These are phyloP conservation scores for Trogon surrucura DNA, from an alignment of 2,113 vertebrate species.

Conservation along the genomic window DNA sequence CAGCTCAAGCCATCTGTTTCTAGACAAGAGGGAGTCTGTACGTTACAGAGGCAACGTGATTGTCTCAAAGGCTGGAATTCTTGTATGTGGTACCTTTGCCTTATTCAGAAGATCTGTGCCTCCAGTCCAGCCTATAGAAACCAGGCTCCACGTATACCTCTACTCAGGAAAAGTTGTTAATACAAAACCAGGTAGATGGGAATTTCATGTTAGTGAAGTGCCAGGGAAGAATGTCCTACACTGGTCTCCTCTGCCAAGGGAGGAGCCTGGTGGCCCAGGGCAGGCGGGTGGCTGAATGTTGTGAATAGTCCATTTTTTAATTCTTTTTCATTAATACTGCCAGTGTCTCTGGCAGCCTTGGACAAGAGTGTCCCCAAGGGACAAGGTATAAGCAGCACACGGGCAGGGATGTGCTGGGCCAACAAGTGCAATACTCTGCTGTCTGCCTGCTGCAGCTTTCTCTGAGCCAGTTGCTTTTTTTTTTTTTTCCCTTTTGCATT, in stretches of 20 bases:
- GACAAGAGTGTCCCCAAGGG: background rate
- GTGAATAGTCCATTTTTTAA: background rate
- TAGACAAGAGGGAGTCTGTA: slow-evolving; percentile 13
- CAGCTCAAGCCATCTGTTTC: slow-evolving; percentile 57
- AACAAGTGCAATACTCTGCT: background rate
- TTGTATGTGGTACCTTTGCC: background rate
- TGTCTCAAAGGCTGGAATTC: background rate
- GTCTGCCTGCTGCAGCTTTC: background rate
- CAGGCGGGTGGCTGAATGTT: background rate
- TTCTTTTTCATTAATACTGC: background rate
- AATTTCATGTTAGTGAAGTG: fast-evolving
- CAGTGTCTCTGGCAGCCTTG: background rate
- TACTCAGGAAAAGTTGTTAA: background rate
- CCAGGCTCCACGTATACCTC: background rate
- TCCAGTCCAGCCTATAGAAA: background rate
- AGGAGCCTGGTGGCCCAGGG: background rate
- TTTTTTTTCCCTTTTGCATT: background rate
- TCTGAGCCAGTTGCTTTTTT: background rate
- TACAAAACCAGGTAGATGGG: background rate
- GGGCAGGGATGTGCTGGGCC: background rate
- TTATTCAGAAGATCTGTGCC: background rate
- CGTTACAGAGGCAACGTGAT: background rate
- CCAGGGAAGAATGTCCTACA: background rate
- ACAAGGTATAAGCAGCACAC: background rate
- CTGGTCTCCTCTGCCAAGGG: background rate